A percentile compares a stretch with the other conserved stretches of the same genome.
phyloP scores from a whole-genome alignment of 23 tunicate genomes.

The Aplidium turbinatum region DNA sequence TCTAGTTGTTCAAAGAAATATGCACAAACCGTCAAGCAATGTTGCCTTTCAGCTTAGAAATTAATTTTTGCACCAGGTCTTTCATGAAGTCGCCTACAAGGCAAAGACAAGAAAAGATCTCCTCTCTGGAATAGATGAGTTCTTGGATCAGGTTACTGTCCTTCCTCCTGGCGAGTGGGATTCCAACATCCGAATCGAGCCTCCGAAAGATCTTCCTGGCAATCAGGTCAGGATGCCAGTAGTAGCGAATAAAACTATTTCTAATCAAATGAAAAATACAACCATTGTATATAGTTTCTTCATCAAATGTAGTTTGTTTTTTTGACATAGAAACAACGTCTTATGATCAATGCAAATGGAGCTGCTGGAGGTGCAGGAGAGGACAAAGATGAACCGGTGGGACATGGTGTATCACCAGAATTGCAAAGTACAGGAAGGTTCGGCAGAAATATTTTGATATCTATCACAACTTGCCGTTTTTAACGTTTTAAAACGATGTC shows the following conservation, averaged over 20 bases:
- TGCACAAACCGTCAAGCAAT: too few species aligned
- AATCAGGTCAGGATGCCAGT: too few species aligned
- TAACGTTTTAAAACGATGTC: too few species aligned
- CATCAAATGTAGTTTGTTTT: too few species aligned
- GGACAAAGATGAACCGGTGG: constrained; percentile 19
- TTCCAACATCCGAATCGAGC: constrained; percentile 84
- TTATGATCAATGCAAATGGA: constrained; percentile 44
- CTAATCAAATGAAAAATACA: too few species aligned
- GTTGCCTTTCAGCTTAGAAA: too few species aligned
- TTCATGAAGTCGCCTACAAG: constrained; percentile 97
- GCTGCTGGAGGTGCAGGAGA: background rate
- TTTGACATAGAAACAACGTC: constrained; percentile 72
- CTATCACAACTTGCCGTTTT: too few species aligned
- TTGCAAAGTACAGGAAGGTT: constrained; percentile 84
- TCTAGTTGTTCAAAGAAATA: too few species aligned
- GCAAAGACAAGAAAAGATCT: constrained; percentile 86
- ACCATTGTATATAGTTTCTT: too few species aligned
- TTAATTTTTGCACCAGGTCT: too few species aligned
- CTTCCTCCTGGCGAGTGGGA: constrained; percentile 98
- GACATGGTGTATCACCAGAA: constrained; percentile 73
- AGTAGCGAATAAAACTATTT: too few species aligned
- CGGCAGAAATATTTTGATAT: too few species aligned
- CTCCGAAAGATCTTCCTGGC: constrained; percentile 88
- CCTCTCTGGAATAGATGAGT: constrained; percentile 90
- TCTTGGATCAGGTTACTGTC: constrained; percentile 91